Evolutionary conservation across 1,140 invertebrate species (phyloP).

Genomic region (Dufourea novaeangliae): DNA sequence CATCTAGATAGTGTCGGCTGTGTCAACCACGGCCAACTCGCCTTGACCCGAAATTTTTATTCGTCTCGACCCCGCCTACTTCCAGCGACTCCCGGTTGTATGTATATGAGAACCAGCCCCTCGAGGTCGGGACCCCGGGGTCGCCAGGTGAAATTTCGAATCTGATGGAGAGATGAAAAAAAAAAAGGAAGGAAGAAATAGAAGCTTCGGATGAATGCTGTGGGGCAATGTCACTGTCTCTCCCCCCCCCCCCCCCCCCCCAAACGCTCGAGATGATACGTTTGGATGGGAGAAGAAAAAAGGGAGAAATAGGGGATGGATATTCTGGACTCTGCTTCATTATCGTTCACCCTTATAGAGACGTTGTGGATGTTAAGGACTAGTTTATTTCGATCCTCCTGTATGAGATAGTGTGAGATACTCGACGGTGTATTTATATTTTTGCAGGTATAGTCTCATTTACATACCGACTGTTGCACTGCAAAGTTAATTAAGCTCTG

Average conservation of each 20-base stretch:
- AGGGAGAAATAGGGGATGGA: not conserved
- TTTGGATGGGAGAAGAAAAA: not conserved
- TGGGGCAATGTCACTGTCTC: not conserved
- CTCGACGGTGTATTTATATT: no score
- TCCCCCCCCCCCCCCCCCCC: no score
- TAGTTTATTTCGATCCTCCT: no score
- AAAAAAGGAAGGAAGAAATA: no score
- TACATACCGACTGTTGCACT: no score
- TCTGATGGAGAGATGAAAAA: not conserved
- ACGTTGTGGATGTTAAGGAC: no score
- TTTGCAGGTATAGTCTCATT: no score
- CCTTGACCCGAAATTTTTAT: slow-evolving; percentile 49
- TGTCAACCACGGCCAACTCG: slow-evolving; percentile 38
- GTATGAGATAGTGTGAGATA: no score
- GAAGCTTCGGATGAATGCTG: not conserved
- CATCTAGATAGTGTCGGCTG: slow-evolving; percentile 43
- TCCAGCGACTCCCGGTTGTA: no score
- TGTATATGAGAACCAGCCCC: not conserved
- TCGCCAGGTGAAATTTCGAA: not conserved
- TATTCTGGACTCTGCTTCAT: no score
- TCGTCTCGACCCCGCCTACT: not conserved
- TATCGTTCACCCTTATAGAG: no score
- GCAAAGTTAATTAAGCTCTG: no score
- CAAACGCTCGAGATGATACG: not conserved
- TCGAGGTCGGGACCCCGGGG: not conserved